phyloP scores from a whole-genome alignment of 2,888 invertebrate species.

The Drosophila austrosaltans region DNA sequence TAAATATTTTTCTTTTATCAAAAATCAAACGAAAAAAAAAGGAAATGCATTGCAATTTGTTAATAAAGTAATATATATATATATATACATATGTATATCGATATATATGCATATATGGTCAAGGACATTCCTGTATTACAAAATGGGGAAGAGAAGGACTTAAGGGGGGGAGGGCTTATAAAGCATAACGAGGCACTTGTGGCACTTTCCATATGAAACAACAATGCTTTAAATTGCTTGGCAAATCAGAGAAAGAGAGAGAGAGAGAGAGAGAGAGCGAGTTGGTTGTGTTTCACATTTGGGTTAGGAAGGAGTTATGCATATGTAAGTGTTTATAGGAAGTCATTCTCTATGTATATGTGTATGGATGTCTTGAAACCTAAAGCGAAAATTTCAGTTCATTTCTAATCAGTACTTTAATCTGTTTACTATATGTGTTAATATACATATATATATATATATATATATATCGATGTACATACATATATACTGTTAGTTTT shows the following conservation, averaged over 20 bases:
- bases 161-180: not conserved
- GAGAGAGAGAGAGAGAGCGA: not conserved
- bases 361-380: constrained; percentile 18
- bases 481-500: constrained; percentile 12
- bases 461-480: not conserved
- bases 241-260: constrained; percentile 22
- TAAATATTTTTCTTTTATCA: constrained; percentile 13
- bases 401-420: constrained; percentile 43
- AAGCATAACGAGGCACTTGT: constrained; percentile 64
- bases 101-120: constrained; percentile 8
- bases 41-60: constrained; percentile 42
- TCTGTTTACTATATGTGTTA: constrained; percentile 18
- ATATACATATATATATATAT: constrained; percentile 6
- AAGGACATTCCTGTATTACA: not conserved
- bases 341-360: not conserved
- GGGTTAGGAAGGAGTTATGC: not conserved
- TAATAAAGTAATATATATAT: constrained; percentile 24
- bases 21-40: constrained; percentile 16
- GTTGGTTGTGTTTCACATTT: not conserved
- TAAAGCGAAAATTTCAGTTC: constrained; percentile 12
- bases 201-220: constrained; percentile 38
- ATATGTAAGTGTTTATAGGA: not conserved
- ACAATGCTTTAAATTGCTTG: constrained; percentile 44
- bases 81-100: not conserved
- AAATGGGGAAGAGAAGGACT: not conserved